These are phyloP conservation scores for Drosophila leontia DNA, from an alignment of 1,140 invertebrate species.

Conservation along the genomic window DNA sequence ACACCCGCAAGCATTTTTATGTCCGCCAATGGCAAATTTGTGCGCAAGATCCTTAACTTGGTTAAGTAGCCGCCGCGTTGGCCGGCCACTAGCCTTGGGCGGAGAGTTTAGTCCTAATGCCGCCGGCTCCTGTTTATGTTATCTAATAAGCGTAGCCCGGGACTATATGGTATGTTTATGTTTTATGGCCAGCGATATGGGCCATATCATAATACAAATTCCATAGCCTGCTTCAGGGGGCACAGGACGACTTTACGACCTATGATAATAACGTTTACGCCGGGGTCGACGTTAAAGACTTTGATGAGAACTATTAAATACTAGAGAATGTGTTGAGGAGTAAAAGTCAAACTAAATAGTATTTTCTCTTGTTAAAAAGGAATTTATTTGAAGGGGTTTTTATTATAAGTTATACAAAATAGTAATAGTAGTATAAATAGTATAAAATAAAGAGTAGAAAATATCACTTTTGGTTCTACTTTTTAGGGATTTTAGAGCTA, in stretches of 20 bases:
- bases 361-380: not conserved
- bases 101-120: slow-evolving; percentile 27
- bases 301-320: slow-evolving; percentile 1
- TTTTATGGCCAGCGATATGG: slow-evolving; percentile 56
- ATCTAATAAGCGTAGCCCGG: slow-evolving; percentile 64
- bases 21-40: slow-evolving; percentile 60
- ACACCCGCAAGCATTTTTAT: slow-evolving; percentile 39
- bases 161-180: slow-evolving; percentile 20
- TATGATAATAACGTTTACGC: slow-evolving; percentile 25
- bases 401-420: not conserved
- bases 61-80: slow-evolving; percentile 64
- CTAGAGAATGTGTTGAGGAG: not conserved
- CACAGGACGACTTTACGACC: slow-evolving; percentile 14
- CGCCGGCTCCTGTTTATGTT: slow-evolving; percentile 64
- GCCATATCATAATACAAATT: slow-evolving; percentile 61
- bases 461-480: accelerated
- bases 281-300: not conserved
- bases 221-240: slow-evolving; percentile 38
- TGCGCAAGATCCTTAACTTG: slow-evolving; percentile 67
- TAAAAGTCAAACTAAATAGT: not conserved
- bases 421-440: no score
- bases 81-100: slow-evolving; percentile 19
- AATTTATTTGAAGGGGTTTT: not conserved
- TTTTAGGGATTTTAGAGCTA: not conserved
- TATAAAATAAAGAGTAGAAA: not conserved